Evolutionary conservation across 2,113 vertebrate genomes (phyloP), one percentile per base, ranked within the genome.

Genomic region (Nothocercus julius): DNA sequence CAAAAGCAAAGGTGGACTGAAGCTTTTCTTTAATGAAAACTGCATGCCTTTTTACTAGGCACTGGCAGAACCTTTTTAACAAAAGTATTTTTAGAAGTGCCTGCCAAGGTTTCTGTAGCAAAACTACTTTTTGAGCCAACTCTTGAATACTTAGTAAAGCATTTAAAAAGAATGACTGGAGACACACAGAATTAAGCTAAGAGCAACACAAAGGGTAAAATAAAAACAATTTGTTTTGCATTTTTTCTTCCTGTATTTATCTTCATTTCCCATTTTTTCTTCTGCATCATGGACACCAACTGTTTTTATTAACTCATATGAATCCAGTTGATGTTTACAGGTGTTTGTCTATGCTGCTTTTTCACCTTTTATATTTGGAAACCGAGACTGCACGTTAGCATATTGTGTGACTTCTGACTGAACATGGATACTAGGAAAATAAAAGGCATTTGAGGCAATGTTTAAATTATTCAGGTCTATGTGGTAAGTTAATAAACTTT

Each of bases 71-170:
- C 40, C 34, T 70, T 69, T 77, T 67, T 58, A 74, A 34, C n/a
- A 83, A 67, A 83, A 82, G 7, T 5, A 47, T 5, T 82, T 72
- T 67, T 22, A 8, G 28, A 68, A 82, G 28, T 77, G 11, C 34
- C 32, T 93, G 85, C 40, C 19, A 12, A 89, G 28, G 51, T 74
- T 91, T 86, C 70, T 84, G 1, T 40, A 40, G 64, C 25, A 89
- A 90, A 93, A 87, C 42, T 75, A 47, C 56, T 58, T 91, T 85
- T 77, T 74, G 68, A 94, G 51, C n/a, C 73, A 89, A 22, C 17
- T 77, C 63, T 66, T 67, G 67, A 75, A 13, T 69, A 59, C 85
- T 87, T 87, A 32, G 25, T 68, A 69, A 18, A 79, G 24, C 13
- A 17, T 69, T 75, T 51, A 38, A 86, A 75, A 59, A 58, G 15